Evolutionary conservation across 2,113 vertebrate genomes (phyloP), one percentile per base, ranked within the genome.

Genomic region (Nestor notabilis): DNA sequence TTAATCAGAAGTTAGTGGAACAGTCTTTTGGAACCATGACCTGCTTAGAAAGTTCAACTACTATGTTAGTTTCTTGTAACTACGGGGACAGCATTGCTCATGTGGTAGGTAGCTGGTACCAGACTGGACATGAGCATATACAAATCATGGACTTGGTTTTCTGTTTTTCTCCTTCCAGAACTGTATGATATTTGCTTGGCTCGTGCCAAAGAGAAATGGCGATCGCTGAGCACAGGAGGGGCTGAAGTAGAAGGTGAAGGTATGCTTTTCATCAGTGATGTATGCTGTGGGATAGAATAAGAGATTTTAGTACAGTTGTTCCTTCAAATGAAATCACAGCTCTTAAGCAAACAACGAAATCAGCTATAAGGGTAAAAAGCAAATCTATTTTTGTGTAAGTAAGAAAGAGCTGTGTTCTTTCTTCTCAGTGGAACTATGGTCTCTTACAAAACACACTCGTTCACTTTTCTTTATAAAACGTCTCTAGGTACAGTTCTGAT

Each of bases 171-270:
- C 82, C 87, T 95, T 93, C 31, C 98, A 99, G 99, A 99, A 46
- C 98, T 99, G 27, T 99, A 99, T 44, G 98, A 98, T 91, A 99
- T 99, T 97, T 99, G 99, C 55, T 97, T 99, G 55, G 97, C 99
- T 83, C 99, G 99, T 76, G 99, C 99, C 17, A 99, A 98, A 97
- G 99, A 99, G 97, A 98, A 99, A 82, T 99, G 99, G 98, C 98
- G 98, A 87, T 98, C 96, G 7, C 95, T 98, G 43, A 98, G 98
- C 85, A 97, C 96, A 0, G 97, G 98, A 31, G 97, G 97, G n/a
- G 75, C 98, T 4, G 97, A 98, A 53, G 81, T 83, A 5, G 99
- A 99, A 41, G 96, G 88, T 58, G 99, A 99, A 98, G 99, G 99
- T 99, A 97, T 0, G 7, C 2, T 10, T 23, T 56, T n/a, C 1